Conservation (phyloP, 2,113 vertebrate genomes). For the Vulpes ferrilata region DNA sequence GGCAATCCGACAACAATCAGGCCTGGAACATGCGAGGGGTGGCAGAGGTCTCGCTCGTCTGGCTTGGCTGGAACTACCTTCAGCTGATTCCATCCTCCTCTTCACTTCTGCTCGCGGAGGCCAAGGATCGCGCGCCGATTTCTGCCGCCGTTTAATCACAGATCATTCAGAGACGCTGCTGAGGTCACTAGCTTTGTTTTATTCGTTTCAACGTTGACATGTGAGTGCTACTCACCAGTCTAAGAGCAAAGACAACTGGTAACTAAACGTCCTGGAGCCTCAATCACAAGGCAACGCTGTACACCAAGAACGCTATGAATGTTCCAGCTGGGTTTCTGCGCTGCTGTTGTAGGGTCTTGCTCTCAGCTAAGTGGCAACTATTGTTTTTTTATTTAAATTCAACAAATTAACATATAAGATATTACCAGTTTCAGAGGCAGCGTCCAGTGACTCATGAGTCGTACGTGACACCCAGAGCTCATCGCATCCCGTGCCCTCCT, state of each 20-base stretch:
- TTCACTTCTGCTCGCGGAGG: constrained; percentile 20
- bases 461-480: too few species aligned
- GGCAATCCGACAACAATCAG: background rate
- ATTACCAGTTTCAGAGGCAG: too few species aligned
- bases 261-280: background rate
- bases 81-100: background rate
- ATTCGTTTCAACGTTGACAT: background rate
- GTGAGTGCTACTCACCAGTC: constrained; percentile 11
- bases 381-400: too few species aligned
- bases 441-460: too few species aligned
- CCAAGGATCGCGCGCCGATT: constrained; percentile 9
- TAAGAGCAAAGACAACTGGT: constrained; percentile 27
- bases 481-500: too few species aligned
- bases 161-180: background rate
- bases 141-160: background rate
- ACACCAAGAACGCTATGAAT: background rate
- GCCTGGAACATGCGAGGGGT: background rate
- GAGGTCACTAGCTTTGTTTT: constrained; percentile 22
- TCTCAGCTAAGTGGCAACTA: background rate
- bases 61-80: background rate
- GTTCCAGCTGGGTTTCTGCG: background rate
- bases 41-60: constrained; percentile 32
- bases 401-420: too few species aligned
- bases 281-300: background rate
- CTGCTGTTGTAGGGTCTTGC: background rate